phyloP scores from a whole-genome alignment of 2,797 vertebrate species.

The Mus minutoides region DNA sequence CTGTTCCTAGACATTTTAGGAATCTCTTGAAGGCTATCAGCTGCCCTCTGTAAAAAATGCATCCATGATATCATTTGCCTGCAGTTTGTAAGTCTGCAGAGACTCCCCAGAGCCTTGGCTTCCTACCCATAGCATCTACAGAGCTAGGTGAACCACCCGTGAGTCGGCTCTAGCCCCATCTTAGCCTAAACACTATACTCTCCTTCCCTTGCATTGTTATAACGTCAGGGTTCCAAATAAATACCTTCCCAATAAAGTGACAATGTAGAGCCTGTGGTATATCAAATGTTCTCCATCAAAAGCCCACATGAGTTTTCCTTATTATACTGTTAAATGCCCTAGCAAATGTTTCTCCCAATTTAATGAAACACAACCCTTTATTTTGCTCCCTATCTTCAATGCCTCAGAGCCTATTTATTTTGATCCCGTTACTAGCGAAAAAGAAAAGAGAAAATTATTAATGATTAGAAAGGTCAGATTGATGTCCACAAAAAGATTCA shows the following conservation, averaged over 20 bases:
- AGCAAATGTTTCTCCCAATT: constrained; percentile 13
- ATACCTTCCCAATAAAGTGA: not conserved
- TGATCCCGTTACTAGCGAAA: constrained; percentile 23
- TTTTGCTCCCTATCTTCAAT: constrained; percentile 33
- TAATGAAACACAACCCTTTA: constrained; percentile 25
- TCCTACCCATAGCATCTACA: not conserved
- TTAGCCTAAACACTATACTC: not conserved
- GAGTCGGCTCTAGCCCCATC: not conserved
- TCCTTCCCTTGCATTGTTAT: not conserved
- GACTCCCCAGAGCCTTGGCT: not conserved
- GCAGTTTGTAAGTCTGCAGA: not conserved
- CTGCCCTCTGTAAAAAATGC: not conserved
- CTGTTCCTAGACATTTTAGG: constrained; percentile 20
- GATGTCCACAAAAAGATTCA: not conserved
- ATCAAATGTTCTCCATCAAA: constrained; percentile 27
- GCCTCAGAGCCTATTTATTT: not conserved
- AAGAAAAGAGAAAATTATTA: constrained; percentile 49
- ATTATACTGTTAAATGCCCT: constrained; percentile 7
- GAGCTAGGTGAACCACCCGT: not conserved
- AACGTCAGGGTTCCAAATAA: not conserved
- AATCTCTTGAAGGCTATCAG: constrained; percentile 40
- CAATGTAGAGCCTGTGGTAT: not conserved
- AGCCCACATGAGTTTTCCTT: not conserved
- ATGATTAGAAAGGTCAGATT: constrained; percentile 24
- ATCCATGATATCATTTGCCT: not conserved